phyloP scores from a whole-genome alignment of 2,797 vertebrate genomes.

The Diceros bicornis region DNA sequence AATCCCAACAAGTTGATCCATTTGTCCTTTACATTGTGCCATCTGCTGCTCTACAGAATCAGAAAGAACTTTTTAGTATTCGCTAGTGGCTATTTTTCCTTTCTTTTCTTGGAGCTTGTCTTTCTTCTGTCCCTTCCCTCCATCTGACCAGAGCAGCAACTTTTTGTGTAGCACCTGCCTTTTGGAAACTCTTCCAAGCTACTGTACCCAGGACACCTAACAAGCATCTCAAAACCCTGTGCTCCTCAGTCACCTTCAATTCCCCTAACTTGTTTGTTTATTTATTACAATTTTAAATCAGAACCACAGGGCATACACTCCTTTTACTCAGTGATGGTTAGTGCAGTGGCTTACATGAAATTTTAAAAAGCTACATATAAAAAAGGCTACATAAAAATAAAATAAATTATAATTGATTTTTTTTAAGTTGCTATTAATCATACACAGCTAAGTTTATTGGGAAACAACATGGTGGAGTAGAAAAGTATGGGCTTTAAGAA shows the following conservation, averaged over 20 bases:
- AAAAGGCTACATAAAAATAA: background rate
- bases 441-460: background rate
- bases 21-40: conserved; percentile 54
- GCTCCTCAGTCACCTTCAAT: background rate
- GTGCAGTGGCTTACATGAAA: background rate
- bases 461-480: background rate
- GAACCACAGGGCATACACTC: background rate
- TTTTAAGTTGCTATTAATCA: conserved; percentile 31
- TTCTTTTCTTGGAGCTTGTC: conserved; percentile 34
- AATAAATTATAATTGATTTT: background rate
- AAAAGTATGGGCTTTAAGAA: conserved; percentile 21
- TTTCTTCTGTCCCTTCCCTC: background rate
- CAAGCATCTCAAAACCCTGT: background rate
- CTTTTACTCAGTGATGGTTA: background rate
- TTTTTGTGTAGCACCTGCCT: conserved; percentile 67
- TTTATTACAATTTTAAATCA: conserved; percentile 34
- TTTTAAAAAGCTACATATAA: background rate
- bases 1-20: background rate
- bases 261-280: background rate
- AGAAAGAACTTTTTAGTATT: background rate
- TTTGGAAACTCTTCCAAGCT: conserved; percentile 33
- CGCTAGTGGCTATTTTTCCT: background rate
- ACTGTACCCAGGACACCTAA: background rate
- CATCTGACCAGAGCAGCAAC: background rate
- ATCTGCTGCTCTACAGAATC: conserved; percentile 9